Evolutionary conservation across 2,113 vertebrate species (phyloP).

Genomic region (Montifringilla adamsi): DNA sequence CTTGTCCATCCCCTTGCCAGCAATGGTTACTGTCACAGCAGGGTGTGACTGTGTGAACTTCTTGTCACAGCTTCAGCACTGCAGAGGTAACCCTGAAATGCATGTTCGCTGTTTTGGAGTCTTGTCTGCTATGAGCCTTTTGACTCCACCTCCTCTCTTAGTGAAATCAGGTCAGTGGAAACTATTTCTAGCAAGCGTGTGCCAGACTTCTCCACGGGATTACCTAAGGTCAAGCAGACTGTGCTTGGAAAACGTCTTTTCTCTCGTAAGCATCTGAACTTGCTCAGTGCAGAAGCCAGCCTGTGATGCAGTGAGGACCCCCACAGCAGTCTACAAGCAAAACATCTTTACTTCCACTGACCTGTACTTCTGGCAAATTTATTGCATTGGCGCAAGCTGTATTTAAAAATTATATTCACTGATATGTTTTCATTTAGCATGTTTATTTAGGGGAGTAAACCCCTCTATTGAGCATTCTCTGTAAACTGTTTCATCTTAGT

Average conservation of each 20-base stretch:
- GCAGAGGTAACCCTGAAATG: not conserved
- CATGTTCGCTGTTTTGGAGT: not conserved
- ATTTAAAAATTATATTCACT: not conserved
- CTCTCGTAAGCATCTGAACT: fast-evolving
- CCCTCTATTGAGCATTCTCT: not conserved
- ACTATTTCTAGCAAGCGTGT: conserved; percentile 36
- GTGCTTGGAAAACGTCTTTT: not conserved
- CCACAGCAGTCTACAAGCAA: not conserved
- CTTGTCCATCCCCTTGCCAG: not conserved
- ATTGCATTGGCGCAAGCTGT: not conserved
- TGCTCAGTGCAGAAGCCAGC: not conserved
- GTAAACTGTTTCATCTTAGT: not conserved
- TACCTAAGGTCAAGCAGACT: conserved; percentile 35
- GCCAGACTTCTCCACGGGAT: conserved; percentile 20
- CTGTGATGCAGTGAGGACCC: not conserved
- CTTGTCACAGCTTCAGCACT: not conserved
- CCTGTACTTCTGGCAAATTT: not conserved
- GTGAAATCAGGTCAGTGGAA: conserved; percentile 65
- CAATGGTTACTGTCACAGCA: not conserved
- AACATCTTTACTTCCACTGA: not conserved
- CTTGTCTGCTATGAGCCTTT: not conserved
- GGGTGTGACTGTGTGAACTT: not conserved
- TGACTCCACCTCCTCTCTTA: conserved; percentile 42
- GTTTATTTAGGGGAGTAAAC: not conserved
- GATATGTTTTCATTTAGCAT: not conserved